Evolutionary conservation across 2,888 invertebrate species (phyloP), one percentile per base, ranked within the genome.

Genomic region (Cephus runcator): DNA sequence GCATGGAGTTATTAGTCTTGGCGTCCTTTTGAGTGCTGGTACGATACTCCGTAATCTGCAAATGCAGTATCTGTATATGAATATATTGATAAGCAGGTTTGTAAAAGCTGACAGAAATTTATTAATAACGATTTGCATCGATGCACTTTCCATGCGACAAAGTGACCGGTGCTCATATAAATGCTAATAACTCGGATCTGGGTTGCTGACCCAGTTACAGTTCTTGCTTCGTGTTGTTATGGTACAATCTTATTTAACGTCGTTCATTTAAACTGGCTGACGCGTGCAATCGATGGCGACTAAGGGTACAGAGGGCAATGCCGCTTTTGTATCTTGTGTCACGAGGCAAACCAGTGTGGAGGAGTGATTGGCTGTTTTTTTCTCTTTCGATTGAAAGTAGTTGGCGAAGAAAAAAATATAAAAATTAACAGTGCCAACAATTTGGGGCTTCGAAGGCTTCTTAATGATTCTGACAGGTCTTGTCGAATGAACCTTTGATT

Each of bases 51-150:
- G 3, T 11, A 12, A 40, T 40, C 40, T 6, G 40, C 15, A 6
- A 40, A 4, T 40, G 40, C 15, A 35, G 15, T 4, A 4, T 40
- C 40, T 6, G 15, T 40, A 15, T 6, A 23, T 56, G 23, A 23
- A 56, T 56, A 6, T 15, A 56, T 56, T 23, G 23, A 9, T 23
- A 56, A 56, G 56, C 23, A 56, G 56, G 56, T 1, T 3, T 56
- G 4, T 15, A 4, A 1, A 23, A 84, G 83, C 84, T 84, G 85
- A 85, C 82, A 83, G 82, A 83, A 81, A 84, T 86, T 86, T 86
- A 85, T 85, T 84, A 82, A 82, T 77, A 76, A 79, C 83, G 79
- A 86, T 85, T 84, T 84, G 85, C 86, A 86, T 85, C 83, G 81
- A 81, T 80, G 84, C 82, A 84, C 84, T 86, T 85, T 84, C 86